phyloP scores from a whole-genome alignment of 1,140 invertebrate genomes.

The Diabrotica undecimpunctata region DNA sequence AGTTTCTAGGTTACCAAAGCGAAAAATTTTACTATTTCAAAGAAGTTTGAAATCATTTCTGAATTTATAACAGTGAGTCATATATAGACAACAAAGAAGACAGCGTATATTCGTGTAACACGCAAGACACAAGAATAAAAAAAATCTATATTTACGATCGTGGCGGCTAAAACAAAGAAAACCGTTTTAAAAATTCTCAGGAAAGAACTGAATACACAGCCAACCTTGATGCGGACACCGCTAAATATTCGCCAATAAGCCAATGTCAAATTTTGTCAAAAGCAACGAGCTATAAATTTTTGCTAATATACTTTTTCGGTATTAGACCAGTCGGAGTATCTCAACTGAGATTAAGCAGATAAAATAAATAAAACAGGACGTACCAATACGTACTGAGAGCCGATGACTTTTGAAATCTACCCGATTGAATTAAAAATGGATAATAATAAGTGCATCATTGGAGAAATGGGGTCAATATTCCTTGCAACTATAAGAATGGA shows the following conservation, averaged over 20 bases:
- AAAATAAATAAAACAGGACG: too few species aligned
- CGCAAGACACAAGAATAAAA: not conserved
- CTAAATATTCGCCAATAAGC: not conserved
- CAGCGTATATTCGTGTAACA: not conserved
- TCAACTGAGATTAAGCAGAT: too few species aligned
- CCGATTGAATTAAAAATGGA: too few species aligned
- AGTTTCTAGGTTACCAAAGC: too few species aligned
- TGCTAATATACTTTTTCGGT: not conserved
- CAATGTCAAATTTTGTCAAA: conserved; percentile 1
- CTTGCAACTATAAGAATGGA: too few species aligned
- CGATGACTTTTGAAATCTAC: too few species aligned
- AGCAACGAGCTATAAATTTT: not conserved
- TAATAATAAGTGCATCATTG: too few species aligned
- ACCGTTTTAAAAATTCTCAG: not conserved
- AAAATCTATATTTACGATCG: conserved; percentile 1
- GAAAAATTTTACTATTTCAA: too few species aligned
- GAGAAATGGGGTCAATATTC: too few species aligned
- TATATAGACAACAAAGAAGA: not conserved
- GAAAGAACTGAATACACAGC: not conserved
- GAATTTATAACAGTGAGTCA: not conserved
- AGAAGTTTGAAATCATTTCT: not conserved
- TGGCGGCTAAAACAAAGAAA: not conserved
- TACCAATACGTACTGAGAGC: too few species aligned
- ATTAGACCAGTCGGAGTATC: too few species aligned
- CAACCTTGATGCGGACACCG: not conserved